Base-by-base conservation (phyloP, 2,888 invertebrate genomes). In the Aphelenchoides bicaudatus region DNA sequence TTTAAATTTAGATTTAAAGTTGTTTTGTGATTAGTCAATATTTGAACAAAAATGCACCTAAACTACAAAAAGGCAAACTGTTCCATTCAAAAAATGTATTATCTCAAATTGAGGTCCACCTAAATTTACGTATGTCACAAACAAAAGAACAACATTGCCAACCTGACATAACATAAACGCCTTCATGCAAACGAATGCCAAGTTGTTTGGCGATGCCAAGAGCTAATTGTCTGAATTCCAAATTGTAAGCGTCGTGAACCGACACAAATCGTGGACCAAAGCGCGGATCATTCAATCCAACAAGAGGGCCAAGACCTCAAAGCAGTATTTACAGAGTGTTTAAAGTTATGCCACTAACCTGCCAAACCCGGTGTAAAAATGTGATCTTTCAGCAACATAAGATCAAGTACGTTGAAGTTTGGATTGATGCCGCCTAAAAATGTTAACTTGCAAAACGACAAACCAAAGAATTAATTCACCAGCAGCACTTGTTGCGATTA, bases 381-480 rank as follows among this genome's bases (percentile, higher is more conserved):
- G 81, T 98, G 98, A 81, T 98, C 98, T 78, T 87, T 91, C 67
- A 98, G 88, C 54, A 98, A 84, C 93, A 98, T 94, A 49, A 98
- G 85, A 80, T 99, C 96, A 0, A 96, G 98, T 30, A 90, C 88
- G 76, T 87, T 87, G 82, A 86, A 94, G 52, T 84, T 84, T 0
- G 87, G 85, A 81, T 93, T 94, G 48, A 99, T 83, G 30, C 93
- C 94, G 5, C 96, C n/a, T n/a, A n/a, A n/a, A n/a, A n/a, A n/a
- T n/a, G n/a, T n/a, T n/a, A n/a, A n/a, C n/a, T n/a, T n/a, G n/a
- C n/a, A n/a, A n/a, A n/a, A n/a, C n/a, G n/a, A n/a, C n/a, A n/a
- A n/a, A n/a, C n/a, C n/a, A n/a, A n/a, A n/a, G n/a, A n/a, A n/a
- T n/a, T n/a, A n/a, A n/a, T n/a, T n/a, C n/a, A n/a, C n/a, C 98